These are phyloP conservation scores for Xyliphius kryptos DNA, from an alignment of 2,113 vertebrate genomes.

Conservation along the genomic window DNA sequence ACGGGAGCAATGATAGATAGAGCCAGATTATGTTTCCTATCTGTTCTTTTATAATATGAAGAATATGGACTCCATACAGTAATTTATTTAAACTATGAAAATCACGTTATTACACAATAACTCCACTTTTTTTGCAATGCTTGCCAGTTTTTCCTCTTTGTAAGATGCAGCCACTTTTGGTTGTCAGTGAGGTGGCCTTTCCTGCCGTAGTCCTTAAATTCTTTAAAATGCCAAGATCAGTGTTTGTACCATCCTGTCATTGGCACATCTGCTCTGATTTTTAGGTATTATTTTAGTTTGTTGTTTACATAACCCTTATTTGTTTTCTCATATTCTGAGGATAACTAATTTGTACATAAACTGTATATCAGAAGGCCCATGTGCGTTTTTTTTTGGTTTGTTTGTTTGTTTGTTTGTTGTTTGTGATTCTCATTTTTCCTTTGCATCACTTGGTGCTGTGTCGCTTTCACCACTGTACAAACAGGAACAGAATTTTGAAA, in stretches of 20 bases:
- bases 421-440: slow-evolving; percentile 61
- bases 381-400: slow-evolving; percentile 61
- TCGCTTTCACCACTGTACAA: slow-evolving; percentile 91
- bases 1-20: too few relatives aligned
- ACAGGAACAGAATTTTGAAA: slow-evolving; percentile 55
- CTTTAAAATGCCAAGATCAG: slow-evolving; percentile 73
- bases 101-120: slow-evolving; percentile 6
- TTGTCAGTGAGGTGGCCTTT: slow-evolving; percentile 88
- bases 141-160: slow-evolving; percentile 72
- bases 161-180: slow-evolving; percentile 79
- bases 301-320: neutral
- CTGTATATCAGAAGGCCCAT: slow-evolving; percentile 64
- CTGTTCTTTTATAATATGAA: too few relatives aligned
- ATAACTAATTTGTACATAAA: slow-evolving; percentile 74
- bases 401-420: slow-evolving; percentile 40
- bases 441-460: slow-evolving; percentile 78
- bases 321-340: slow-evolving; percentile 52
- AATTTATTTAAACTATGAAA: slow-evolving; percentile 11
- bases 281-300: neutral
- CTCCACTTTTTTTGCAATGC: neutral
- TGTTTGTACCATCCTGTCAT: slow-evolving; percentile 82
- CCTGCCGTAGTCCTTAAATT: slow-evolving; percentile 79
- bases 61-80: slow-evolving; percentile 38
- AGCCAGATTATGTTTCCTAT: too few relatives aligned
- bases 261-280: slow-evolving; percentile 50